Evolutionary conservation across 1,140 invertebrate genomes (phyloP).

Genomic region (Glomeris maerens): DNA sequence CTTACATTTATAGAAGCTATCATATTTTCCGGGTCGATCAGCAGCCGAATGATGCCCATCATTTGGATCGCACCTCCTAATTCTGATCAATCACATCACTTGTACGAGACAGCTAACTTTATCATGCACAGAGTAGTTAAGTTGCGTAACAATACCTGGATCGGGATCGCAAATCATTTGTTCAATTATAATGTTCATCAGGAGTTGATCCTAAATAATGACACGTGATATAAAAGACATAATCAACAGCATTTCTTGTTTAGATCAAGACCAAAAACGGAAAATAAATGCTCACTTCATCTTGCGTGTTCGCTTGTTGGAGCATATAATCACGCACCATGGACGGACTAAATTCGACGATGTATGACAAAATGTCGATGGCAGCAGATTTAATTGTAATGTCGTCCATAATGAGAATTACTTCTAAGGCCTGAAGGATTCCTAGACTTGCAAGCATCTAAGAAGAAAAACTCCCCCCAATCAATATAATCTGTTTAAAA

Average conservation of each 20-base stretch:
- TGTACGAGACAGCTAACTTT: conserved; percentile 18
- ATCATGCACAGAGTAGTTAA: neutral
- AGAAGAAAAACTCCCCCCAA: neutral
- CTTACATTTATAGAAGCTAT: conserved; percentile 62
- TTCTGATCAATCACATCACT: conserved; percentile 70
- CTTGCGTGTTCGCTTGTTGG: conserved; percentile 65
- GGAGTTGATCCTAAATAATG: conserved; percentile 64
- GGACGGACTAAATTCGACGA: conserved; percentile 95
- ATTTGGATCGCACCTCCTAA: conserved; percentile 90
- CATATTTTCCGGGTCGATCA: conserved; percentile 99
- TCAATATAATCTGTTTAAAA: too few species aligned
- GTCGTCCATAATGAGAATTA: conserved; percentile 84
- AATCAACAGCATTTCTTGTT: neutral
- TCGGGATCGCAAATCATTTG: conserved; percentile 63
- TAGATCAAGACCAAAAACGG: neutral
- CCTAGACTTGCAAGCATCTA: conserved; percentile 80
- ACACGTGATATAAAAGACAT: conserved; percentile 12
- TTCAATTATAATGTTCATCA: conserved; percentile 94
- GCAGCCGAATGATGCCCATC: conserved; percentile 77
- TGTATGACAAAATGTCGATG: conserved; percentile 94
- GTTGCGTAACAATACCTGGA: conserved; percentile 28
- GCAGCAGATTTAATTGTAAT: conserved; percentile 79
- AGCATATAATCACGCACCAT: conserved; percentile 93
- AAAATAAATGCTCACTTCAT: conserved; percentile 49
- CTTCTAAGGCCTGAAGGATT: conserved; percentile 84